Percentiles rank a stretch among this genome's conserved stretches.
Conservation (phyloP, 2,888 invertebrate species). For the Cataglyphis rosenhaueri region DNA sequence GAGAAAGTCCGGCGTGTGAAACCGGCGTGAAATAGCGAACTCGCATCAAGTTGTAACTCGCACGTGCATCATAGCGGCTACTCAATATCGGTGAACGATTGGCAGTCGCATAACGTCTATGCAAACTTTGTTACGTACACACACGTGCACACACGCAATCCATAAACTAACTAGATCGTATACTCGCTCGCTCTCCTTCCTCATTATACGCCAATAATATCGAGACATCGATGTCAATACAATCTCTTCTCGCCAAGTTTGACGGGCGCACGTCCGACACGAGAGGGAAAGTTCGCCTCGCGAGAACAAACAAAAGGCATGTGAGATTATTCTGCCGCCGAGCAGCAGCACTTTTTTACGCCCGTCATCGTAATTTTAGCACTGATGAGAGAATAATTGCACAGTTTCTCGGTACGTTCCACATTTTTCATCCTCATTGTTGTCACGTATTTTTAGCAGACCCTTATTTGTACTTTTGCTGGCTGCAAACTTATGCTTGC, state of each 20-base stretch:
- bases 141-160: background rate
- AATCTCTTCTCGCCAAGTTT: slow-evolving; percentile 34
- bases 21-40: slow-evolving; percentile 34
- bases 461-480: background rate
- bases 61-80: slow-evolving; percentile 22
- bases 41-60: slow-evolving; percentile 31
- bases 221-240: slow-evolving; percentile 49
- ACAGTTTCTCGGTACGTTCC: slow-evolving; percentile 35
- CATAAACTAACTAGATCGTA: background rate
- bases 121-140: slow-evolving; percentile 30
- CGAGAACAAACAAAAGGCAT: slow-evolving; percentile 16
- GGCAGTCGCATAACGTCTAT: slow-evolving; percentile 38
- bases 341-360: slow-evolving; percentile 25
- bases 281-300: slow-evolving; percentile 35
- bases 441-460: slow-evolving; percentile 16
- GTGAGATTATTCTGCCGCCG: background rate
- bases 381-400: slow-evolving; percentile 15
- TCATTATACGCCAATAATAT: slow-evolving; percentile 45
- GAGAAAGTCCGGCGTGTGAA: slow-evolving; percentile 39
- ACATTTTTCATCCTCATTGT: slow-evolving; percentile 5
- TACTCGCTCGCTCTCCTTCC: slow-evolving; percentile 27
- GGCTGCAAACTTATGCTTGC: background rate
- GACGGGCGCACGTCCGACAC: slow-evolving; percentile 25
- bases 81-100: slow-evolving; percentile 42
- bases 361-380: slow-evolving; percentile 38